Percentiles rank a stretch among this genome's conserved stretches.
Conservation (phyloP, 23 tunicate species). For the Ascidia mentula region DNA sequence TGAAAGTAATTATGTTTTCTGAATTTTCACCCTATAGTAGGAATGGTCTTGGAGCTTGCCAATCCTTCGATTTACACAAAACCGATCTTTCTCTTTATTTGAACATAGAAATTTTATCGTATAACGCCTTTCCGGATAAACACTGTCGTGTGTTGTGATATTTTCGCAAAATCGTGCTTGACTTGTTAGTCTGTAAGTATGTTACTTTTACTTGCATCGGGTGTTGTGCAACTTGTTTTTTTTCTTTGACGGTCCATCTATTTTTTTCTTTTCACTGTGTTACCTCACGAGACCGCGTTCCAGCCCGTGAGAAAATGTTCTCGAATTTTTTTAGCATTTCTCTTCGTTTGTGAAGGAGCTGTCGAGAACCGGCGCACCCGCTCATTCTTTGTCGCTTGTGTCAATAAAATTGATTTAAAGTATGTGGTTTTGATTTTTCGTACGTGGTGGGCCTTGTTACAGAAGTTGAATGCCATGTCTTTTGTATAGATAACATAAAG, state of each 20-base stretch:
- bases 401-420: not conserved
- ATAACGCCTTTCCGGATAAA: not conserved
- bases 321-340: not conserved
- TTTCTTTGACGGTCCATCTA: not conserved
- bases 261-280: not conserved
- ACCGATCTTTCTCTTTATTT: not conserved
- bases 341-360: not conserved
- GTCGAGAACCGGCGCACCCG: not conserved
- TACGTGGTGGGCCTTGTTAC: too few species aligned
- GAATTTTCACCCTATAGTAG: not conserved
- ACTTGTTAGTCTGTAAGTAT: not conserved
- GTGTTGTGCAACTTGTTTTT: not conserved
- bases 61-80: not conserved
- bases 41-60: not conserved
- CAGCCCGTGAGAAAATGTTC: not conserved
- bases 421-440: too few species aligned
- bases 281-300: conserved; percentile 3
- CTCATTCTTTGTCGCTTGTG: too few species aligned
- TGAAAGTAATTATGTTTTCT: conserved; percentile 37
- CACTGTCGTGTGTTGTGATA: not conserved
- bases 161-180: not conserved
- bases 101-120: not conserved
- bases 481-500: too few species aligned
- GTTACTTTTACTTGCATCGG: not conserved
- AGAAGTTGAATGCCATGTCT: too few species aligned